These are phyloP conservation scores for Steinernema feltiae DNA, from an alignment of 1,140 invertebrate species.

Conservation along the genomic window DNA sequence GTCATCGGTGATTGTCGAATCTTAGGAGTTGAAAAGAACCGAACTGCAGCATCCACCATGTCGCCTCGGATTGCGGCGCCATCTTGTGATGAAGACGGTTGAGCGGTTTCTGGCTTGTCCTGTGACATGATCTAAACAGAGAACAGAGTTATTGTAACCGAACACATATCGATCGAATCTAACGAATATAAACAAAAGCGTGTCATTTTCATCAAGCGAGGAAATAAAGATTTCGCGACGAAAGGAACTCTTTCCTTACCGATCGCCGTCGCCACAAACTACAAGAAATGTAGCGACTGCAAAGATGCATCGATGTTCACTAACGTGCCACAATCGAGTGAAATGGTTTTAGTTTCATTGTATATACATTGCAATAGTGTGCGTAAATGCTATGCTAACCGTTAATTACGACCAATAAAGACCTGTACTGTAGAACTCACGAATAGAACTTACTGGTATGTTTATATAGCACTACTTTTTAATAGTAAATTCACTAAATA, in stretches of 20 bases:
- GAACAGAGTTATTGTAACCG: neutral
- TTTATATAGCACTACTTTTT: no score
- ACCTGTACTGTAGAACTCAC: no score
- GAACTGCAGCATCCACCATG: slow-evolving; percentile 37
- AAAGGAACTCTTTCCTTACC: neutral
- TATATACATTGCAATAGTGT: no score
- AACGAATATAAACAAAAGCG: neutral
- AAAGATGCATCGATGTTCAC: neutral
- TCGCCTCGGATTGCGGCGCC: slow-evolving; percentile 31
- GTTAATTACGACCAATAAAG: no score
- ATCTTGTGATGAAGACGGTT: slow-evolving; percentile 18
- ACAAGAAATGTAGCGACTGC: neutral
- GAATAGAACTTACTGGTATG: no score
- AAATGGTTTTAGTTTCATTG: neutral
- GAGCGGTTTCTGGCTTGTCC: neutral
- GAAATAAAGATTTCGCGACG: no score
- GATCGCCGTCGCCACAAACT: neutral
- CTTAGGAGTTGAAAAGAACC: slow-evolving; percentile 44
- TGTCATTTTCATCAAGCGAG: neutral
- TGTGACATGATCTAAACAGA: slow-evolving; percentile 4
- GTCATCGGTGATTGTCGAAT: slow-evolving; percentile 40
- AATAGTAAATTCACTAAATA: no score
- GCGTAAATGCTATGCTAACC: no score
- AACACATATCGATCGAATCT: neutral
- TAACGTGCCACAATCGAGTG: neutral